These are phyloP conservation scores for Acronicta alni DNA, from an alignment of 2,888 invertebrate species.

Conservation along the genomic window DNA sequence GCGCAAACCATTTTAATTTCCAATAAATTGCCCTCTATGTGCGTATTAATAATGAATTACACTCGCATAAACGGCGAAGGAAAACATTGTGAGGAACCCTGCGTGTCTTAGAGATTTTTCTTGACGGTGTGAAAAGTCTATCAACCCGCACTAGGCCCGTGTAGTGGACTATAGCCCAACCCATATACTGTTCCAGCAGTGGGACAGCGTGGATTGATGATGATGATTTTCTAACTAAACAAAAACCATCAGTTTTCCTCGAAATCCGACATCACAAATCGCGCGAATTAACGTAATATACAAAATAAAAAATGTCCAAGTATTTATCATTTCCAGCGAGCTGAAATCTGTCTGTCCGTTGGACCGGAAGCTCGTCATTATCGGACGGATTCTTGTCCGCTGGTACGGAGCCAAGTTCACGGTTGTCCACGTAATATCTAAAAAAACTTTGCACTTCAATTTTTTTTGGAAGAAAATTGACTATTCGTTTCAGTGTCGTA, in stretches of 20 bases:
- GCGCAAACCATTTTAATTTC: too few species aligned
- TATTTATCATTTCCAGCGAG: slow-evolving; percentile 63
- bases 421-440: slow-evolving; percentile 54
- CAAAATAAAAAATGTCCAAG: slow-evolving; percentile 51
- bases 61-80: too few species aligned
- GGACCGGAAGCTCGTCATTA: slow-evolving; percentile 82
- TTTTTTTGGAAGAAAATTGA: slow-evolving; percentile 39
- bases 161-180: too few species aligned
- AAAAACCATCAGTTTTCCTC: slow-evolving; percentile 15
- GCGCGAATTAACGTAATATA: slow-evolving; percentile 27
- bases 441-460: slow-evolving; percentile 36
- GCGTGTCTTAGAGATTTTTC: too few species aligned
- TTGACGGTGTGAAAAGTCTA: too few species aligned
- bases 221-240: too few species aligned
- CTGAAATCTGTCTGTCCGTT: slow-evolving; percentile 53
- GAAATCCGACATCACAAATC: slow-evolving; percentile 32
- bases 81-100: too few species aligned
- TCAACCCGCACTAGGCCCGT: too few species aligned
- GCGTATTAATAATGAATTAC: too few species aligned
- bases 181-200: too few species aligned
- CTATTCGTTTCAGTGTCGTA: slow-evolving; percentile 28
- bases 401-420: slow-evolving; percentile 79
- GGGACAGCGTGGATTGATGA: too few species aligned
- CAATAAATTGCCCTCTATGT: too few species aligned
- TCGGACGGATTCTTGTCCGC: slow-evolving; percentile 70